A percentile compares a stretch with the other conserved stretches of the same genome.
phyloP scores from a whole-genome alignment of 2,797 vertebrate genomes.

The Eurystomus glaucurus region DNA sequence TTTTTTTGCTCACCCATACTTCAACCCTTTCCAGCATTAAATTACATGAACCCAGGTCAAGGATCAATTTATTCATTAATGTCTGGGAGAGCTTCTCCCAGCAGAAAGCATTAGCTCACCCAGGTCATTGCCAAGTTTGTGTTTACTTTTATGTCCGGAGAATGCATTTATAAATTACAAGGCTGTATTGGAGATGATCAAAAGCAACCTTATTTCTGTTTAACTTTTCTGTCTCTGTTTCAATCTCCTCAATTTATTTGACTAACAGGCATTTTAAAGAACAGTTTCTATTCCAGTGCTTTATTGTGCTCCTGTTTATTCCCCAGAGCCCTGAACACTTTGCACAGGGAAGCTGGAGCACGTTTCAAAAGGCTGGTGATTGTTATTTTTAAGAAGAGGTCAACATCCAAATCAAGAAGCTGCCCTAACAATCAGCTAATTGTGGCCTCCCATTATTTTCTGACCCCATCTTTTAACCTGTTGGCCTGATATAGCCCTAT shows the following conservation, averaged over 20 bases:
- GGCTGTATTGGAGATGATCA: neutral
- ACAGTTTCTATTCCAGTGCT: neutral
- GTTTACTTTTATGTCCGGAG: neutral
- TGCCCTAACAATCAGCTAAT: neutral
- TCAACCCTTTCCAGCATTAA: neutral
- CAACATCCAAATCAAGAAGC: neutral
- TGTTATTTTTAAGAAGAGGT: neutral
- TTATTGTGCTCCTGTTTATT: neutral
- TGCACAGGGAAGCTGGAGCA: neutral
- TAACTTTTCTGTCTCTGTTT: conserved; percentile 16
- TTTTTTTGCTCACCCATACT: neutral
- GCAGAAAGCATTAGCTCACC: neutral
- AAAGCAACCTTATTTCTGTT: neutral
- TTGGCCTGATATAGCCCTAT: neutral
- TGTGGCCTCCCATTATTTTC: neutral
- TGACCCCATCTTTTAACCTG: neutral
- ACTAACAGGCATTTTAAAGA: neutral
- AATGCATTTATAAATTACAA: neutral
- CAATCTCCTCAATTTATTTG: conserved; percentile 1
- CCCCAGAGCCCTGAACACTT: neutral
- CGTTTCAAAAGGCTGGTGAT: neutral
- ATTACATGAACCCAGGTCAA: neutral
- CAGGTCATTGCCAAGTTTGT: neutral
- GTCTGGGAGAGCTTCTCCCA: neutral
- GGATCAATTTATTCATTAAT: neutral